Conservation (phyloP, 2,113 vertebrate species). For the Puma concolor region DNA sequence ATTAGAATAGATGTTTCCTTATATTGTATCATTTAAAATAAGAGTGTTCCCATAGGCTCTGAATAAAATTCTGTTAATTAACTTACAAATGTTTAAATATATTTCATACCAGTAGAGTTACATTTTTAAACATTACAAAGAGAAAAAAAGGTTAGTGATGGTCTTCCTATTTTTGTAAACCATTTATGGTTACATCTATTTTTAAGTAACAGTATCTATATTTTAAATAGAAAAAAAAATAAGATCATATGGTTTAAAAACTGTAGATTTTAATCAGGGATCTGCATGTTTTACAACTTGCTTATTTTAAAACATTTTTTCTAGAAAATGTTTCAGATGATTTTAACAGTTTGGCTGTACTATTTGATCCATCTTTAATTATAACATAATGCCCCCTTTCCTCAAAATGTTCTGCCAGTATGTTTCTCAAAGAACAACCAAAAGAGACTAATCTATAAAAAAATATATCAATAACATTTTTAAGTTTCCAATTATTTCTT, state of each 20-base stretch:
- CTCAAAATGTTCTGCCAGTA: constrained; percentile 58
- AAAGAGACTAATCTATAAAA: constrained; percentile 77
- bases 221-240: constrained; percentile 45
- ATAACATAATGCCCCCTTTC: not conserved
- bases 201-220: constrained; percentile 34
- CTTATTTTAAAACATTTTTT: constrained; percentile 4
- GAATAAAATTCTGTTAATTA: constrained; percentile 41
- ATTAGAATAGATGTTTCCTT: constrained; percentile 75
- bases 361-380: constrained; percentile 49
- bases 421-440: constrained; percentile 61
- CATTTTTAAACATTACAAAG: constrained; percentile 38
- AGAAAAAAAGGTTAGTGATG: not conserved
- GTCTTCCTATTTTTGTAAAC: constrained; percentile 42
- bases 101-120: constrained; percentile 22
- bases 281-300: not conserved
- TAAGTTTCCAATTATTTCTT: constrained; percentile 85
- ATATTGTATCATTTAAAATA: constrained; percentile 72
- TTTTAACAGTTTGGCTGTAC: constrained; percentile 25
- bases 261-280: not conserved
- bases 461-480: constrained; percentile 83
- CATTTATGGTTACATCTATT: not conserved
- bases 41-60: constrained; percentile 72
- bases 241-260: constrained; percentile 15
- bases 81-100: constrained; percentile 40
- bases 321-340: constrained; percentile 55